phyloP scores from a whole-genome alignment of 1,140 invertebrate genomes.

The Cherax destructor region DNA sequence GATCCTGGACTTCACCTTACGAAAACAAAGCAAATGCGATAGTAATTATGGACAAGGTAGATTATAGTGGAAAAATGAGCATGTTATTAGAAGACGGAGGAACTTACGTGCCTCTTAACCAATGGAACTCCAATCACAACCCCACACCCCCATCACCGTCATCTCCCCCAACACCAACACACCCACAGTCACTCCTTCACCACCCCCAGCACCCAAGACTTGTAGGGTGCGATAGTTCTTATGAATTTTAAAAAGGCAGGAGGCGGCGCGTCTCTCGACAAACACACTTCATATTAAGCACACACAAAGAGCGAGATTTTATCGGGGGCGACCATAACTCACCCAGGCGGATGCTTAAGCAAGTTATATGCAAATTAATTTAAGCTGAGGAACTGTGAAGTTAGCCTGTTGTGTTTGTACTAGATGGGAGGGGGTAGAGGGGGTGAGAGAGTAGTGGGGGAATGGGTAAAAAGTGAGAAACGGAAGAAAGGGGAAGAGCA shows the following conservation, averaged over 20 bases:
- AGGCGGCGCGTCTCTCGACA: conserved; percentile 35
- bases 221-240: conserved; percentile 59
- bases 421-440: neutral
- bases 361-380: conserved; percentile 65
- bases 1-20: too few species aligned
- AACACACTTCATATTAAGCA: conserved; percentile 64
- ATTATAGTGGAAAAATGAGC: too few species aligned
- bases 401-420: neutral
- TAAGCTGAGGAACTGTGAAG: conserved; percentile 37
- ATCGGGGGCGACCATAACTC: conserved; percentile 46
- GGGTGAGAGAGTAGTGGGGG: neutral
- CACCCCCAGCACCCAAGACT: conserved; percentile 16
- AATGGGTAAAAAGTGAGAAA: neutral
- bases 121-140: too few species aligned
- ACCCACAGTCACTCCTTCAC: neutral
- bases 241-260: conserved; percentile 59
- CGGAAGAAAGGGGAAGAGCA: neutral
- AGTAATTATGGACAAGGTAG: too few species aligned
- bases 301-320: conserved; percentile 54
- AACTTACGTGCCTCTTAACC: too few species aligned
- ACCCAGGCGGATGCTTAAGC: conserved; percentile 55
- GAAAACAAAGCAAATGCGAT: too few species aligned
- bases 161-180: neutral
- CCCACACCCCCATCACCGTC: neutral
- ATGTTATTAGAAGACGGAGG: too few species aligned